Base-by-base conservation (phyloP, 2,113 vertebrate genomes). In the Pampusana beccarii region DNA sequence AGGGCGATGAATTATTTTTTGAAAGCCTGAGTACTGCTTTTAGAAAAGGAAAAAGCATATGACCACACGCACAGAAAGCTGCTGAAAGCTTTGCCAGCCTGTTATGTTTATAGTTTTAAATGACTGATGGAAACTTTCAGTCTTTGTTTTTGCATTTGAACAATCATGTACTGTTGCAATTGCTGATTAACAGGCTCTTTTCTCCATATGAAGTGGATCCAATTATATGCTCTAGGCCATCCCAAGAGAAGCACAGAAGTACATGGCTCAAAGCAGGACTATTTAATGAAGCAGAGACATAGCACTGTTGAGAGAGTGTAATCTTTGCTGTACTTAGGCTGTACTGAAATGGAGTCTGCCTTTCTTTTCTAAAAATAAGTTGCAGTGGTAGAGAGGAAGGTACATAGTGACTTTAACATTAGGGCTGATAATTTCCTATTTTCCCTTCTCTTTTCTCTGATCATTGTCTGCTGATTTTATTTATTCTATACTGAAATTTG, bases 1-100 rank as follows among this genome's bases (percentile, higher is more conserved):
- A 97, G 78, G 89, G 42, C 5, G 42, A 94, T 78, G 53, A 91
- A 94, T 96, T 94, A 25, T 48, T 85, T 92, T 90, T 92, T 96
- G 78, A 96, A 96, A 95, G 54, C 67, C 64, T 91, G 73, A 91
- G 21, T 51, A 67, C 34, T 81, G 78, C 65, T 54, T 86, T 95
- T 90, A 89, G 80, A 96, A 94, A 88, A 60, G 58, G 74, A 81
- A 36, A 92, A 53, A 86, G 7, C 4, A 1, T 86, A 24, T 66
- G 84, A 87, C 81, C 67, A 72, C 60, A 60, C 26, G 54, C 31
- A 8, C 28, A 78, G 81, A 71, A 88, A 89, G 51, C 36, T 40
- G n/a, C 57, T 64, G 51, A 74, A 46, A 16, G 64, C 58, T 79
- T 69, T 54, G 29, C 26, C 71, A 73, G 14, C 15, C 61, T 72